A percentile compares a stretch with the other conserved stretches of the same genome.
Conservation (phyloP, 2,888 invertebrate genomes). For the Norana najaformis region DNA sequence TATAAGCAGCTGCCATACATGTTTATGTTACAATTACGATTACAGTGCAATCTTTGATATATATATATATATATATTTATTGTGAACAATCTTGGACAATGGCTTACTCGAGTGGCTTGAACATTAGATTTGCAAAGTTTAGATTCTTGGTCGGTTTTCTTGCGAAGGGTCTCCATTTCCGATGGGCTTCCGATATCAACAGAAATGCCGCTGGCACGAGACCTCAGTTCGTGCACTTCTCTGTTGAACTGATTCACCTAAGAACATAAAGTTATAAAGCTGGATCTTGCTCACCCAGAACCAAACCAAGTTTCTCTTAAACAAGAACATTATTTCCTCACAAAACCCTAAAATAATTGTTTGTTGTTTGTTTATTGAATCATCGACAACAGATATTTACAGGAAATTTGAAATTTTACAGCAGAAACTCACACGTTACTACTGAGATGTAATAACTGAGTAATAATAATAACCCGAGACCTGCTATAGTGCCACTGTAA, state of each 20-base stretch:
- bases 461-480: no score
- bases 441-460: no score
- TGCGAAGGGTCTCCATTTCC: constrained; percentile 10
- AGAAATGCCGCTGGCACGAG: constrained; percentile 48
- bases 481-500: no score
- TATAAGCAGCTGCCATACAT: neutral
- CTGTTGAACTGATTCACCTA: constrained; percentile 67
- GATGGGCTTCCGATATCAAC: neutral
- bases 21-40: neutral
- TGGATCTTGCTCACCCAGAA: neutral
- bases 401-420: no score
- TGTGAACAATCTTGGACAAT: neutral
- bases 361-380: no score
- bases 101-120: constrained; percentile 1
- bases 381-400: no score
- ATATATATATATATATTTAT: no score
- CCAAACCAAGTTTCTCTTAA: no score
- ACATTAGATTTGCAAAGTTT: neutral
- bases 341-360: no score
- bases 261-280: constrained; percentile 18
- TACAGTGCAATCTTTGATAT: neutral
- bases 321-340: no score
- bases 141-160: neutral
- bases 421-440: no score
- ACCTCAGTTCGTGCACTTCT: constrained; percentile 70